Conservation (phyloP, 1,140 invertebrate genomes). For the Drosophila lacertosa region DNA sequence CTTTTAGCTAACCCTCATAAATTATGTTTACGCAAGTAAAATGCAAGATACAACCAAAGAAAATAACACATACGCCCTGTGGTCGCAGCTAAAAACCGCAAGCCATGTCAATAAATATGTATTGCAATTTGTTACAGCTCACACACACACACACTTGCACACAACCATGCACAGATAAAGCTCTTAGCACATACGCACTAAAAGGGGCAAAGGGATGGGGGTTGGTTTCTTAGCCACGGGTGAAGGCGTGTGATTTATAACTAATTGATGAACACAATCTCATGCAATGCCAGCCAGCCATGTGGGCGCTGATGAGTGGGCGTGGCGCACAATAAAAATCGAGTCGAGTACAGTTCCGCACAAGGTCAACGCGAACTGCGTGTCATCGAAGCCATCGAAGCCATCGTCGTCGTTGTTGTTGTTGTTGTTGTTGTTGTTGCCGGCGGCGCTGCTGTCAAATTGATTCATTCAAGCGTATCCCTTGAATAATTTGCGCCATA, state of each 20-base stretch:
- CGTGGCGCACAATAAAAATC: constrained; percentile 25
- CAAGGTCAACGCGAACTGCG: constrained; percentile 50
- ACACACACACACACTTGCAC: constrained; percentile 1
- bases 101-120: constrained; percentile 43
- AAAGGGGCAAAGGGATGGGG: too few relatives aligned
- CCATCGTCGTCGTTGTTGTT: too few relatives aligned
- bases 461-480: constrained; percentile 70
- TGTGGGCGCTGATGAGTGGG: constrained; percentile 46
- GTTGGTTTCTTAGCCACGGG: constrained; percentile 5
- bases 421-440: too few relatives aligned
- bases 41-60: neutral
- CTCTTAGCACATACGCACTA: neutral
- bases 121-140: constrained; percentile 52
- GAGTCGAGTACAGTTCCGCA: constrained; percentile 51
- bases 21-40: neutral
- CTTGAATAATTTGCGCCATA: constrained; percentile 76
- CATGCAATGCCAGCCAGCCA: constrained; percentile 39
- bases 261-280: constrained; percentile 76
- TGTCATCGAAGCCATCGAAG: neutral
- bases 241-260: constrained; percentile 69
- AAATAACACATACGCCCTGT: constrained; percentile 50
- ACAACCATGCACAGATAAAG: constrained; percentile 1
- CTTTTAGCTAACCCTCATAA: neutral
- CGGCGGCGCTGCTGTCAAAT: constrained; percentile 44
- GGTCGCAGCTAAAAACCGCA: constrained; percentile 24